Base-by-base conservation (phyloP, 2,113 vertebrate genomes). In the Laterallus jamaicensis region DNA sequence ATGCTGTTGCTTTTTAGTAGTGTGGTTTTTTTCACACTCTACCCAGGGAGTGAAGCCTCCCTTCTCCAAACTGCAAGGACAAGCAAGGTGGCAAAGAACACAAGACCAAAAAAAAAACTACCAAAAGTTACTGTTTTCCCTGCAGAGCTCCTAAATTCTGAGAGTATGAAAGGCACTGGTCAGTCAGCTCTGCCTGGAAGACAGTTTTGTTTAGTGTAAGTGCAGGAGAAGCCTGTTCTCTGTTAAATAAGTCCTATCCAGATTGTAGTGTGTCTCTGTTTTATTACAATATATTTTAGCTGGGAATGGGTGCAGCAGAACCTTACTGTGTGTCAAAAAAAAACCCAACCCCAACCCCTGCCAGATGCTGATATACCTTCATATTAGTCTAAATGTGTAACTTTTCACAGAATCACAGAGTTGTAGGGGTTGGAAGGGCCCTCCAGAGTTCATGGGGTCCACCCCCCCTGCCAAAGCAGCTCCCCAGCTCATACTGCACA, bases 1-100 rank as follows among this genome's bases (percentile, higher is more conserved):
- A 58, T 35, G 47, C 22, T 86, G 10, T 20, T 83, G 26, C 22
- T 14, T 68, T 73, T 81, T 59, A 86, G 66, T 50, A 76, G 55
- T 58, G 10, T 4, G 2, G 73, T 2, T 60, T 35, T 82, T 89
- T 89, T 87, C 52, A 26, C 40, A 87, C 8, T 6, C 11, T 73
- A 8, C 11, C 10, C 31, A 62, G 14, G 32, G 31, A 49, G 4
- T 19, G 13, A 70, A 75, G 17, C 10, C 35, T 82, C 69, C 54
- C 2, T 1, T 62, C 50, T 37, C 21, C 0, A 0, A 88, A 10
- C 22, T 62, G 37, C 32, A 68, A 6, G n/a, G 39, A 58, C 35
- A 71, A 28, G 10, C 20, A 39, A 71, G 29, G 42, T 39, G 90
- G 50, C 28, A 47, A 88, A 83, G 50, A 70, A 31, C 39, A 60